Evolutionary conservation across 1,140 invertebrate species (phyloP).

Genomic region (Cotesia glomerata): DNA sequence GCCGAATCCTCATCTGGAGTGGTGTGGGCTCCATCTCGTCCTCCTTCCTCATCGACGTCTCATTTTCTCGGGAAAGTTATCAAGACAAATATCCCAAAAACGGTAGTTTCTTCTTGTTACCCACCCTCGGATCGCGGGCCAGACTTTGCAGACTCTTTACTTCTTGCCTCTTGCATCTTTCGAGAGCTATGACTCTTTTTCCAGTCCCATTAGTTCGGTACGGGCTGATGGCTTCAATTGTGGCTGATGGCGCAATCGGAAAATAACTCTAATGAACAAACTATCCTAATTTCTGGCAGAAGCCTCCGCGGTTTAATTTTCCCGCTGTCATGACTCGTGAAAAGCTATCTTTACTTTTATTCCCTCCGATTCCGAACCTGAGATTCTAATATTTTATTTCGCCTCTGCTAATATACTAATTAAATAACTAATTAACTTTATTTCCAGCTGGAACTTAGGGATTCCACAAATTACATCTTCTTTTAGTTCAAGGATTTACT

Average conservation of each 20-base stretch:
- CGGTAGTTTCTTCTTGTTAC: not conserved
- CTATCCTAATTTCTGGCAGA: conserved; percentile 26
- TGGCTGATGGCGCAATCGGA: conserved; percentile 21
- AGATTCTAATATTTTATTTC: conserved; percentile 5
- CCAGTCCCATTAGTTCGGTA: not conserved
- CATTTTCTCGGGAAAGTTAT: conserved; percentile 37
- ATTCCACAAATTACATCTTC: conserved; percentile 1
- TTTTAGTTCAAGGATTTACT: no score
- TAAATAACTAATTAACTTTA: conserved; percentile 14
- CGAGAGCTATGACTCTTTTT: not conserved
- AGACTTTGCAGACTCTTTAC: not conserved
- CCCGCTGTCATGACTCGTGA: not conserved
- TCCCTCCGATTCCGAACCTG: not conserved
- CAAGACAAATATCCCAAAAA: conserved; percentile 30
- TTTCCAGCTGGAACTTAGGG: not conserved
- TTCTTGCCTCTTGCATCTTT: not conserved
- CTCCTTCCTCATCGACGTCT: conserved; percentile 31
- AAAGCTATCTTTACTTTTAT: not conserved
- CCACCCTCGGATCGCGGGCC: not conserved
- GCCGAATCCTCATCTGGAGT: conserved; percentile 33
- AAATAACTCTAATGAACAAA: conserved; percentile 33
- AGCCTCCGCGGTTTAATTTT: not conserved
- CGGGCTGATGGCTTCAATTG: not conserved
- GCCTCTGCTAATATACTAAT: not conserved
- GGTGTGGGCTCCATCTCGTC: conserved; percentile 17